These are phyloP conservation scores for Catocala fraxini DNA, from an alignment of 2,888 invertebrate species.

Conservation along the genomic window DNA sequence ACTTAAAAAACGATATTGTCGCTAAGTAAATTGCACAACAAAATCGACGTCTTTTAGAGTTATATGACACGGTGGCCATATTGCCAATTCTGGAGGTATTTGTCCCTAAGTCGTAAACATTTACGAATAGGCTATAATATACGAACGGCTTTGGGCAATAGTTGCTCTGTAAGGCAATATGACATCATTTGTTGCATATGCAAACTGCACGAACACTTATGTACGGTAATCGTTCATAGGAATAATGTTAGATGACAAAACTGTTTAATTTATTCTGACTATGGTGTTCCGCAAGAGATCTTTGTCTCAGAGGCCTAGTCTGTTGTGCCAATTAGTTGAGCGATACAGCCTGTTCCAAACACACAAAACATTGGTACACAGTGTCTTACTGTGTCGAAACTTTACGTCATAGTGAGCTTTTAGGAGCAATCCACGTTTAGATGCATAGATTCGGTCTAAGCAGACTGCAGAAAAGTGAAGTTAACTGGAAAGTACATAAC, in stretches of 20 bases:
- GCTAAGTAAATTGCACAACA: too few species aligned
- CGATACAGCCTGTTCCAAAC: background rate
- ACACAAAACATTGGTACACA: slow-evolving; percentile 3
- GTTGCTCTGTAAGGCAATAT: background rate
- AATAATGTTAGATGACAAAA: slow-evolving; percentile 1
- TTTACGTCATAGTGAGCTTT: too few species aligned
- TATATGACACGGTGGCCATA: too few species aligned
- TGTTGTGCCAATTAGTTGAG: slow-evolving; percentile 7
- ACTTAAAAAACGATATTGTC: too few species aligned
- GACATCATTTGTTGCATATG: background rate
- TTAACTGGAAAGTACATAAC: too few species aligned
- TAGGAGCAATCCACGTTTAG: too few species aligned
- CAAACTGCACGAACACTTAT: background rate
- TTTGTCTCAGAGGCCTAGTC: background rate
- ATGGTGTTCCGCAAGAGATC: slow-evolving; percentile 2
- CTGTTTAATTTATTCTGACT: background rate
- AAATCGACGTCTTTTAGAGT: too few species aligned
- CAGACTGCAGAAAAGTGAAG: too few species aligned
- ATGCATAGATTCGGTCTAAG: too few species aligned
- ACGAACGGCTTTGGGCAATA: background rate
- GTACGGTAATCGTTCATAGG: background rate
- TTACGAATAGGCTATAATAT: background rate
- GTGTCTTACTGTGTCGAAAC: slow-evolving; percentile 1
- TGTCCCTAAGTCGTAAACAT: slow-evolving; percentile 4
- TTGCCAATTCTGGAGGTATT: slow-evolving; percentile 1